phyloP scores from a whole-genome alignment of 2,888 invertebrate genomes.

The Portevinia maculata region DNA sequence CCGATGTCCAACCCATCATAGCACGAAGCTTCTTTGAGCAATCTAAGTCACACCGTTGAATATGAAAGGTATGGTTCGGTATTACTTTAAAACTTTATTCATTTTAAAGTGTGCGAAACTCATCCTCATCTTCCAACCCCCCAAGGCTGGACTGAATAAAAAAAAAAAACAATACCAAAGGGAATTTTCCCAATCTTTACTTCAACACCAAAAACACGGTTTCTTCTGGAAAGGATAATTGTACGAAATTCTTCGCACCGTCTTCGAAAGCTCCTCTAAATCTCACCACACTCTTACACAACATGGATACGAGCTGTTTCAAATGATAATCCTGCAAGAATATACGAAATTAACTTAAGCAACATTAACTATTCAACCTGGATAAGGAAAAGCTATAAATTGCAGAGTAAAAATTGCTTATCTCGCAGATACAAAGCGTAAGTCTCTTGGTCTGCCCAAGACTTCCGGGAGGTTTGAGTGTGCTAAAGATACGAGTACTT shows the following conservation, averaged over 20 bases:
- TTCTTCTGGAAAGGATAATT: slow-evolving; percentile 21
- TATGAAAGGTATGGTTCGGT: slow-evolving; percentile 34
- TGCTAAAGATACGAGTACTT: slow-evolving; percentile 18
- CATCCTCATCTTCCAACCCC: not conserved
- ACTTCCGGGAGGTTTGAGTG: slow-evolving; percentile 18
- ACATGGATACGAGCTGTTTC: slow-evolving; percentile 33
- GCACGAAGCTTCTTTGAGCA: slow-evolving; percentile 41
- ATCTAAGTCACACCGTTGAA: slow-evolving; percentile 39
- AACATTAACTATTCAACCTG: slow-evolving; percentile 72
- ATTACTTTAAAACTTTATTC: slow-evolving; percentile 60
- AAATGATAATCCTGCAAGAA: slow-evolving; percentile 59
- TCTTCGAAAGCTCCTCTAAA: not conserved
- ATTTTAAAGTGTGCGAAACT: slow-evolving; percentile 24
- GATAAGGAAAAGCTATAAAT: slow-evolving; percentile 72
- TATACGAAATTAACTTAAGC: slow-evolving; percentile 71
- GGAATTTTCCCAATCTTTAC: slow-evolving; percentile 50
- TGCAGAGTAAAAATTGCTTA: slow-evolving; percentile 62
- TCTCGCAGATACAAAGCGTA: slow-evolving; percentile 49
- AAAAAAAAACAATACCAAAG: slow-evolving; percentile 29
- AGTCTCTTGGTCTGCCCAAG: slow-evolving; percentile 34
- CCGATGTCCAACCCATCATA: slow-evolving; percentile 13
- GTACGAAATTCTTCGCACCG: not conserved
- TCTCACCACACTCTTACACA: slow-evolving; percentile 16
- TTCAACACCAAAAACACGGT: slow-evolving; percentile 28
- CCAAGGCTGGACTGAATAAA: not conserved